Conservation (phyloP, 1,140 invertebrate species). For the Doryteuthis pealeii region DNA sequence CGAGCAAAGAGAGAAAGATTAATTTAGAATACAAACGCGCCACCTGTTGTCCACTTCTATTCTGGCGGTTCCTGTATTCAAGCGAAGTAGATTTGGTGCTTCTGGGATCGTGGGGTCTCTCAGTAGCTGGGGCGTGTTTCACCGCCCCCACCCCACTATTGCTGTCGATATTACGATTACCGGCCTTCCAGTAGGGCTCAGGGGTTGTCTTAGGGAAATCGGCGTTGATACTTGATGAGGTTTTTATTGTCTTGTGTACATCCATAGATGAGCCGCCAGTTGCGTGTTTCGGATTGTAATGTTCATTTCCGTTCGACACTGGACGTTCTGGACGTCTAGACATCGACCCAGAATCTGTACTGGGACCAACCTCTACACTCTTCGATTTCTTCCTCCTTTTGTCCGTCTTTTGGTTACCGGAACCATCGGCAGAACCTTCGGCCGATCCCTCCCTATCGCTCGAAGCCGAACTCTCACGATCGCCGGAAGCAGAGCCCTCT, state of each 20-base stretch:
- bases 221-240: not conserved
- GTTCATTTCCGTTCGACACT: not conserved
- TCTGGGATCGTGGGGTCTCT: not conserved
- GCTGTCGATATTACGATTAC: not conserved
- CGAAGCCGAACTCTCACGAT: not conserved
- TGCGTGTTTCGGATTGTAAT: not conserved
- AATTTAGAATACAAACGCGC: not conserved
- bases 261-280: not conserved
- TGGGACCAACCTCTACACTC: too few species aligned
- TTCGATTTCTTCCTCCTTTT: too few species aligned
- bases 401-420: too few species aligned
- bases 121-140: not conserved
- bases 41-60: not conserved
- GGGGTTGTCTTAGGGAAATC: not conserved
- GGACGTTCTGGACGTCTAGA: not conserved
- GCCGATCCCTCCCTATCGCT: not conserved
- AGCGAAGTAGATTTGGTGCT: not conserved
- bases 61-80: not conserved
- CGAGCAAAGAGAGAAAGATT: not conserved
- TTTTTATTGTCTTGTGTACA: not conserved
- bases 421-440: not conserved
- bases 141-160: not conserved
- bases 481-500: too few species aligned
- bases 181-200: not conserved
- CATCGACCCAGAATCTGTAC: too few species aligned